These are phyloP conservation scores for Agelas oroides DNA, from an alignment of 37 sponge, comb jelly and placozoan genomes.

Conservation along the genomic window DNA sequence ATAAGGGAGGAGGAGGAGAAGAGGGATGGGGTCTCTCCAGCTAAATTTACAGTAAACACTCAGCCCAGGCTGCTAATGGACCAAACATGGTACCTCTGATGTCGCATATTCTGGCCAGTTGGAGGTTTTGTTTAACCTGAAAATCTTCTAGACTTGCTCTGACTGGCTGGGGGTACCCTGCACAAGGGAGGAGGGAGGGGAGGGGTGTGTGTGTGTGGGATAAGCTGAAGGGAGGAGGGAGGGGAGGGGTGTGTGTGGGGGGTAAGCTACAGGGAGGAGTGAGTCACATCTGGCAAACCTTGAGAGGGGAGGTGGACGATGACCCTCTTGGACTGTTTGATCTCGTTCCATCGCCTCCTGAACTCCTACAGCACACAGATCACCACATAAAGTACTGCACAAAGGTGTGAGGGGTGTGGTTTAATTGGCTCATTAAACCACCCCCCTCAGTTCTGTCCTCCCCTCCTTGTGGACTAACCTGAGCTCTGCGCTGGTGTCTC, in stretches of 20 bases:
- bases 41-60: no score
- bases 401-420: no score
- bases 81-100: slow-evolving; percentile 31
- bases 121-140: slow-evolving; percentile 61
- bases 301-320: slow-evolving; percentile 88
- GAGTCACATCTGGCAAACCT: slow-evolving; percentile 8
- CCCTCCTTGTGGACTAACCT: neutral
- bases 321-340: slow-evolving; percentile 51
- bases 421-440: no score
- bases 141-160: slow-evolving; percentile 62
- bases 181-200: neutral
- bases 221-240: no score
- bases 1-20: no score
- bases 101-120: slow-evolving; percentile 87
- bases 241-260: no score
- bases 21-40: no score
- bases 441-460: no score
- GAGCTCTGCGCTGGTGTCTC: neutral
- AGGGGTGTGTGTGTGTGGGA: no score
- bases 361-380: slow-evolving; percentile 2
- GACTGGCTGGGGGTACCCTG: slow-evolving; percentile 69
- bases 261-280: no score
- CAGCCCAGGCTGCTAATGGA: neutral
- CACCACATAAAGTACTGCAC: no score
- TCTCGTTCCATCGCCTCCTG: slow-evolving; percentile 58